phyloP scores from a whole-genome alignment of 2,113 vertebrate species.

The Embiotoca jacksoni region DNA sequence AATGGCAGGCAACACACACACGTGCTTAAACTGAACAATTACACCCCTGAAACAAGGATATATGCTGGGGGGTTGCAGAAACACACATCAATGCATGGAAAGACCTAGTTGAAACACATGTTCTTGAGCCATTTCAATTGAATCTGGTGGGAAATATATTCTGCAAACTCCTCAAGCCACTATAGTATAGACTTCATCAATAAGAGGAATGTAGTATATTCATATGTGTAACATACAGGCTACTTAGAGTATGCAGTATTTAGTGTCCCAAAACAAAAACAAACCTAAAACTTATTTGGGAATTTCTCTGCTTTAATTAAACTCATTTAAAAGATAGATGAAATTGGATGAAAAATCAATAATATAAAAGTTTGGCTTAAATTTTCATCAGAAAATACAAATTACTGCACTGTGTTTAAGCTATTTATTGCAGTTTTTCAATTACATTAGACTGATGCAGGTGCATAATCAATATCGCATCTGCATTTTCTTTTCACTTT shows the following conservation, averaged over 20 bases:
- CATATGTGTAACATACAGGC: neutral
- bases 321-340: neutral
- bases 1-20: neutral
- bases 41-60: neutral
- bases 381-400: neutral
- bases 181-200: neutral
- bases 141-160: neutral
- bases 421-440: slow-evolving; percentile 19
- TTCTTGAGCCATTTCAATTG: neutral
- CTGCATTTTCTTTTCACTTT: slow-evolving; percentile 37
- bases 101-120: neutral
- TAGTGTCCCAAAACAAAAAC: neutral
- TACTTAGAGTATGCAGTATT: neutral
- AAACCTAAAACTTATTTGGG: neutral
- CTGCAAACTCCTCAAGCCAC: neutral
- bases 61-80: neutral
- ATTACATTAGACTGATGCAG: slow-evolving; percentile 24
- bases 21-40: neutral
- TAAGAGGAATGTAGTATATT: neutral
- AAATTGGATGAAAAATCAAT: neutral
- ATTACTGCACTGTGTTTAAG: neutral
- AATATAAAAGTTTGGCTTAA: neutral
- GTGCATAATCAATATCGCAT: slow-evolving; percentile 36
- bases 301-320: neutral
- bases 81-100: neutral